Evolutionary conservation across 1,140 invertebrate species (phyloP).

Genomic region (Chionoecetes opilio): DNA sequence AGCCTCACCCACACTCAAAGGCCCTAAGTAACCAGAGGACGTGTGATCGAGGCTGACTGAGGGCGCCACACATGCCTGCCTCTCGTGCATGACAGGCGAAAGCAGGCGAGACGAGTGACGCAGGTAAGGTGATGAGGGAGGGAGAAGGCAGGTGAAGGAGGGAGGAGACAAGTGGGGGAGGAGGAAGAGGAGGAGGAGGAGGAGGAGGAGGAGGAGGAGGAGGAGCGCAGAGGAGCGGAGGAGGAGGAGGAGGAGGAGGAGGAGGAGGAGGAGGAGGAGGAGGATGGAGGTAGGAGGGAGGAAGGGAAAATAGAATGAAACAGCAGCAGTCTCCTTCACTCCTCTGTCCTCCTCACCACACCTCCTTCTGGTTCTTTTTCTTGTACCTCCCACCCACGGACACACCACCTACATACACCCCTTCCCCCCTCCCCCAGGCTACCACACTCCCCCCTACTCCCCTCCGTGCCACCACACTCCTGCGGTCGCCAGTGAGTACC

Average conservation of each 20-base stretch:
- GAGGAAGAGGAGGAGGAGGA: too few relatives aligned
- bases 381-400: neutral
- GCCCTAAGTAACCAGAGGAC: neutral
- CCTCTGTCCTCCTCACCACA: neutral
- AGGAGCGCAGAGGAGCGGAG: neutral
- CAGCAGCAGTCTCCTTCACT: neutral
- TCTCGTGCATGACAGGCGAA: neutral
- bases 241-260: neutral
- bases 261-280: neutral
- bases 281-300: neutral
- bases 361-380: neutral
- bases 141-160: neutral
- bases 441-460: neutral
- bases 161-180: neutral
- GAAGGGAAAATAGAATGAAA: neutral
- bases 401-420: neutral
- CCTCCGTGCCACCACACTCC: too few relatives aligned
- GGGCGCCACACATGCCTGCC: neutral
- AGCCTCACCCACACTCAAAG: neutral
- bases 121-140: neutral
- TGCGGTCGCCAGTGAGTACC: conserved; percentile 36
- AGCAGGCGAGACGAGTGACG: neutral
- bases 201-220: neutral
- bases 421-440: neutral
- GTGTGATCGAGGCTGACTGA: neutral